phyloP scores from a whole-genome alignment of 2,888 invertebrate genomes.

The Ephialtes manifestator region DNA sequence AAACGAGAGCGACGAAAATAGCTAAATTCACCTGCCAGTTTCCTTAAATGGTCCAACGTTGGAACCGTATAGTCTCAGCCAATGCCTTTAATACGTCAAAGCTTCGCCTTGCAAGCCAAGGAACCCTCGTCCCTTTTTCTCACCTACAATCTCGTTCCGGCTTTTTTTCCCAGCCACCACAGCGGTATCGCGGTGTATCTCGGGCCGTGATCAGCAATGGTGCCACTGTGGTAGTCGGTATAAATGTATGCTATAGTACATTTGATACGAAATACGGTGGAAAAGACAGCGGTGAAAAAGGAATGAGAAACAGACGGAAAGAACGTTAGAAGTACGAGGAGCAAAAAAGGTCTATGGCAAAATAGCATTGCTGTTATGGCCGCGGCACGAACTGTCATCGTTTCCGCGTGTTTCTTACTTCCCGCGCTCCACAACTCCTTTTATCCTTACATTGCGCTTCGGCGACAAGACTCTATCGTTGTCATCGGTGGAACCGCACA shows the following conservation, averaged over 20 bases:
- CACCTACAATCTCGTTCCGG: conserved; percentile 67
- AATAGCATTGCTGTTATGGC: conserved; percentile 84
- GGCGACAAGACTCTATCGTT: conserved; percentile 69
- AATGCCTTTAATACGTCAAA: conserved; percentile 64
- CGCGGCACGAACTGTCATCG: conserved; percentile 84
- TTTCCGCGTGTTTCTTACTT: conserved; percentile 85
- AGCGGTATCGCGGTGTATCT: conserved; percentile 77
- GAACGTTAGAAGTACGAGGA: conserved; percentile 61
- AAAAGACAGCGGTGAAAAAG: conserved; percentile 52
- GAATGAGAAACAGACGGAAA: conserved; percentile 58
- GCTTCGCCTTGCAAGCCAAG: conserved; percentile 66
- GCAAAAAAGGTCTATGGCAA: conserved; percentile 79
- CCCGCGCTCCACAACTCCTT: conserved; percentile 71
- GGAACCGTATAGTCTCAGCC: conserved; percentile 30
- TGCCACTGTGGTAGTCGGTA: conserved; percentile 71
- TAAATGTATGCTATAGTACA: conserved; percentile 56
- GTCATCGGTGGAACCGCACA: conserved; percentile 66
- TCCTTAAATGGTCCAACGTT: conserved; percentile 40
- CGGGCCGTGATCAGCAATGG: conserved; percentile 78
- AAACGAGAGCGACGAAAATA: conserved; percentile 36
- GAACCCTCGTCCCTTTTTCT: conserved; percentile 58
- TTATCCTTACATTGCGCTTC: conserved; percentile 60
- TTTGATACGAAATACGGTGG: conserved; percentile 36
- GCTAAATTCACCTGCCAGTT: conserved; percentile 29
- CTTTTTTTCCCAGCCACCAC: conserved; percentile 75